Evolutionary conservation across 2,888 invertebrate genomes (phyloP).

Genomic region (Ceramica pisi): DNA sequence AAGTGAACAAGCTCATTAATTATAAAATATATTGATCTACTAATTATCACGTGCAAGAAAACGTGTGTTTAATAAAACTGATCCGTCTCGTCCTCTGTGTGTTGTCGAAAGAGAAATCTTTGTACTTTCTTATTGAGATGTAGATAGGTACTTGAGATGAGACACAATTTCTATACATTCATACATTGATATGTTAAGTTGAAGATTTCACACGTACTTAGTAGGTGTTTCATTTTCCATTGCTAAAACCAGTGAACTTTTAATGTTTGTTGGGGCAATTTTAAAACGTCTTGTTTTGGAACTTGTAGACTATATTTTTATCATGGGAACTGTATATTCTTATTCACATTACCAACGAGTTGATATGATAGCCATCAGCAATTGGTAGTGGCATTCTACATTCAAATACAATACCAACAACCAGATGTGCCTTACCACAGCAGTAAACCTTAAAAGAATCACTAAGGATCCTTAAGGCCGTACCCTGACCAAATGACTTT

Average conservation of each 20-base stretch:
- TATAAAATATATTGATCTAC: not conserved
- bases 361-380: too few relatives aligned
- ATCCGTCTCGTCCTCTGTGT: not conserved
- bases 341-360: too few relatives aligned
- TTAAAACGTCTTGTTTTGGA: too few relatives aligned
- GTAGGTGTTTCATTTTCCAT: not conserved
- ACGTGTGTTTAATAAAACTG: not conserved
- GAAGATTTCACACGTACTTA: not conserved
- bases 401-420: not conserved
- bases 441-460: not conserved
- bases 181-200: not conserved
- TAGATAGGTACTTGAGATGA: not conserved
- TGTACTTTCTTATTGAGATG: slow-evolving; percentile 16
- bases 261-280: too few relatives aligned
- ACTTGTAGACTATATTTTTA: too few relatives aligned
- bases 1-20: not conserved
- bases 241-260: not conserved
- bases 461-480: not conserved
- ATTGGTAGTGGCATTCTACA: not conserved
- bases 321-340: too few relatives aligned
- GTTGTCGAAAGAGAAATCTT: slow-evolving; percentile 19
- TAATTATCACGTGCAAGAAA: slow-evolving; percentile 2
- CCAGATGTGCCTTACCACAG: not conserved
- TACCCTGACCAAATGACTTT: too few relatives aligned
- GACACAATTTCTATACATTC: not conserved